Evolutionary conservation across 2,113 vertebrate genomes (phyloP), one percentile per base, ranked within the genome.

Genomic region (Danionella cerebrum): DNA sequence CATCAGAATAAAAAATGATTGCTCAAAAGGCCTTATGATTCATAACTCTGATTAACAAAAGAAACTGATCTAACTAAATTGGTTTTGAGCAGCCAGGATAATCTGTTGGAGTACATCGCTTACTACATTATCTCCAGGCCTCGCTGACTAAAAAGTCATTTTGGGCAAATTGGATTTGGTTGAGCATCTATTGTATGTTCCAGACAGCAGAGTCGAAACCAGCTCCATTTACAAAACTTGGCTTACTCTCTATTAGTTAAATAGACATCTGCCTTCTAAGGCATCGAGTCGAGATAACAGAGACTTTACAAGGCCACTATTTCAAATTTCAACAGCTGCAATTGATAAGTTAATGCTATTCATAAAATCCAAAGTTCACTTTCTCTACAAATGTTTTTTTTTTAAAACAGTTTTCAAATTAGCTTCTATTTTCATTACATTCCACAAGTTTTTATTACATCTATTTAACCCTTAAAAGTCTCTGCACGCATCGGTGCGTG

Each of bases 11-110:
- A 74, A 69, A 67, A 50, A 69, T 58, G 35, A 51, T 69, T 65
- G 55, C 57, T 55, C 58, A 29, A 47, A 69, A 48, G 58, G 66
- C 65, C 69, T 25, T 25, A 14, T 62, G 60, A 69, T 69, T 65
- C 52, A 65, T 65, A 69, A 65, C 66, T 48, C 44, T 65, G 72
- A 74, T 74, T 69, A 69, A 74, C 66, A 58, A 52, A 65, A 73
- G 58, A 69, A 73, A 73, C 65, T 50, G 71, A 64, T 68, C 62
- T 54, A 55, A 65, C 59, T 58, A 69, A 69, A 74, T 65, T 69
- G 59, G 60, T 69, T 63, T 44, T 63, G 65, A 68, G 39, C 48
- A 60, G 70, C 35, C 58, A 69, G 45, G 35, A 69, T 69, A 69
- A 74, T 69, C 52, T 64, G 59, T 27, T 51, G 72, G 48, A 69